These are phyloP conservation scores for Hemistola chrysoprasaria DNA, from an alignment of 2,888 invertebrate genomes.

Conservation along the genomic window DNA sequence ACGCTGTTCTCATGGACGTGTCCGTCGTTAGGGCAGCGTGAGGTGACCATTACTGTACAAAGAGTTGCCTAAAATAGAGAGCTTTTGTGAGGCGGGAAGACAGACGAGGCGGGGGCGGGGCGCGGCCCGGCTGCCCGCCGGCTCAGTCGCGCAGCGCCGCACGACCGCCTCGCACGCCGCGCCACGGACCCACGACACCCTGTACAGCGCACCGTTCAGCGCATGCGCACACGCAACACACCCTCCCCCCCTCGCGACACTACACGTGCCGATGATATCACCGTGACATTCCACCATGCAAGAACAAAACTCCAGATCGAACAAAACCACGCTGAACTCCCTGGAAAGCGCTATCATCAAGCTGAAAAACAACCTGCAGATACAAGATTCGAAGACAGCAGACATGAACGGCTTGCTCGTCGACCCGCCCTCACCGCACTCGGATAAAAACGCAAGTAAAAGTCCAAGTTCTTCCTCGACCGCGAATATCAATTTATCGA, in stretches of 20 bases:
- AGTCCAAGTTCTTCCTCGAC: constrained; percentile 60
- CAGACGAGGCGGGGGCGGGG: constrained; percentile 72
- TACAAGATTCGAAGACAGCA: constrained; percentile 70
- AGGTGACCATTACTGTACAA: constrained; percentile 82
- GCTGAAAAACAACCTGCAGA: constrained; percentile 77
- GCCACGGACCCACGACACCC: constrained; percentile 50
- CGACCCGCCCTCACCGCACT: constrained; percentile 60
- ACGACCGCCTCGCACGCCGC: constrained; percentile 74
- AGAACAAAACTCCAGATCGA: constrained; percentile 75
- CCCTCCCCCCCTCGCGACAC: constrained; percentile 53
- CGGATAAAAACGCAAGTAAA: constrained; percentile 76
- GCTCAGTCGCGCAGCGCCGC: constrained; percentile 78
- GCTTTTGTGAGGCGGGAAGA: constrained; percentile 79
- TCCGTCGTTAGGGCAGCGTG: constrained; percentile 81
- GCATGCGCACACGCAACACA: constrained; percentile 57
- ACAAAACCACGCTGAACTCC: constrained; percentile 73
- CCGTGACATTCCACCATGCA: constrained; percentile 63
- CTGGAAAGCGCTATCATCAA: constrained; percentile 80
- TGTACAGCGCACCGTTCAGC: constrained; percentile 44
- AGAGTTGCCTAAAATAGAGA: constrained; percentile 83
- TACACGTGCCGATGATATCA: constrained; percentile 60
- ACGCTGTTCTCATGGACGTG: constrained; percentile 79
- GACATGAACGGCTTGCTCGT: constrained; percentile 68
- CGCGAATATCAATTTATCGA: constrained; percentile 71
- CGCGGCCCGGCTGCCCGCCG: constrained; percentile 71